These are phyloP conservation scores for Strigamia crassipes DNA, from an alignment of 2,888 invertebrate genomes.

Conservation along the genomic window DNA sequence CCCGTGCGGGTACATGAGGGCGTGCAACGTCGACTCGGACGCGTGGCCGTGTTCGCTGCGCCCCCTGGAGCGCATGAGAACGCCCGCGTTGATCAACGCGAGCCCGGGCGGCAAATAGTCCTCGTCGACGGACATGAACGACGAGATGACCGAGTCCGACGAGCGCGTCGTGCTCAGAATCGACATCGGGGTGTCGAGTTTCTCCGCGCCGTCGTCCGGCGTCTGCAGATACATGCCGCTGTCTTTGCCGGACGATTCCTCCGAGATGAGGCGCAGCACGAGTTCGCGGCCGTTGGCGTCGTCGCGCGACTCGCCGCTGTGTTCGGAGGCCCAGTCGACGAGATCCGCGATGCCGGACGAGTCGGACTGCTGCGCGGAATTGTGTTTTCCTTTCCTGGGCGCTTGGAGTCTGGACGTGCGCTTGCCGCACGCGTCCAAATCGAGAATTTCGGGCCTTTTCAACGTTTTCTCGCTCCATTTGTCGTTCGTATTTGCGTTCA, in stretches of 20 bases:
- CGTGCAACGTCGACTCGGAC: not conserved
- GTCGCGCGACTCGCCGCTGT: not conserved
- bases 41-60: conserved; percentile 27
- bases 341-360: not conserved
- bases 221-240: not conserved
- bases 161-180: not conserved
- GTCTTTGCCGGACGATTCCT: not conserved
- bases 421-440: not conserved
- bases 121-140: not conserved
- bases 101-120: not conserved
- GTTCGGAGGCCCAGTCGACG: not conserved
- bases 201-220: not conserved
- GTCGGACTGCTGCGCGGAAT: too few species aligned
- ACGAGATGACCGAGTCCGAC: not conserved
- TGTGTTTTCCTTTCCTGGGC: not conserved
- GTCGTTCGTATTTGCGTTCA: not conserved
- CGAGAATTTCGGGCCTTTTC: not conserved
- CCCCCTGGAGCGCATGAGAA: not conserved
- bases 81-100: not conserved
- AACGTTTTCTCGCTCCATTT: not conserved
- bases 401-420: not conserved
- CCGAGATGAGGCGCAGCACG: not conserved
- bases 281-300: not conserved
- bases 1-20: not conserved
- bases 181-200: not conserved